Evolutionary conservation across 2,113 vertebrate species (phyloP).

Genomic region (Cryptomyrus ogoouensis): DNA sequence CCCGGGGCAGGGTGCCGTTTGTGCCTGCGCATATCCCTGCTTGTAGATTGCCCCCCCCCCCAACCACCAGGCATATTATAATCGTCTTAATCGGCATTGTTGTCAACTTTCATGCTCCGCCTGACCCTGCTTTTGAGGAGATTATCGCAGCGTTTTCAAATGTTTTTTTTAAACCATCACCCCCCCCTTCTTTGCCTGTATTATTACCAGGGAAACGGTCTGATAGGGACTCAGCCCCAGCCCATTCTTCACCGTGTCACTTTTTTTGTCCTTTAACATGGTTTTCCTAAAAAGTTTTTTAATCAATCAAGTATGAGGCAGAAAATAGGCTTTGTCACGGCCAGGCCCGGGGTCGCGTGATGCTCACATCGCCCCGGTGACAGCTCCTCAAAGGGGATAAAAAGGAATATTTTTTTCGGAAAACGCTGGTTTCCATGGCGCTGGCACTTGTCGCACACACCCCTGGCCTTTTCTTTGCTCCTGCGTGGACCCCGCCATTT

Average conservation of each 20-base stretch:
- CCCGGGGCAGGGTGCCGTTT: conserved; percentile 17
- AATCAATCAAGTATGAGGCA: conserved; percentile 99
- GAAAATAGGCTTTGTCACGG: conserved; percentile 99
- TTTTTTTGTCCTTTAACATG: conserved; percentile 89
- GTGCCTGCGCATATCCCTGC: conserved; percentile 22
- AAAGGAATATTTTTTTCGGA: conserved; percentile 82
- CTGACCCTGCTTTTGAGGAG: conserved; percentile 68
- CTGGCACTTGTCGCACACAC: conserved; percentile 76
- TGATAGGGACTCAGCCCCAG: conserved; percentile 50
- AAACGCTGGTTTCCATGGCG: conserved; percentile 89
- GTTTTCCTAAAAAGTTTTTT: conserved; percentile 99
- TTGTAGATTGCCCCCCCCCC: conserved; percentile 31
- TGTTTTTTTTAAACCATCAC: conserved; percentile 42
- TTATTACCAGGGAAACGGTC: conserved; percentile 59
- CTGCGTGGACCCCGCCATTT: conserved; percentile 66
- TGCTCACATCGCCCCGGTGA: conserved; percentile 82
- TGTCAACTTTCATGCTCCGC: conserved; percentile 69
- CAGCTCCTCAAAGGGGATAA: conserved; percentile 88
- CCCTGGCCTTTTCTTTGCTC: conserved; percentile 69
- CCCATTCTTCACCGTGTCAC: conserved; percentile 63
- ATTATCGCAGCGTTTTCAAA: conserved; percentile 52
- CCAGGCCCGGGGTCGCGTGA: conserved; percentile 83
- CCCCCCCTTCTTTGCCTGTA: conserved; percentile 50
- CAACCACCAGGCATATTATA: conserved; percentile 54
- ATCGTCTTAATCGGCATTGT: conserved; percentile 74